phyloP scores from a whole-genome alignment of 2,888 invertebrate species.

The Odontocerum albicorne region DNA sequence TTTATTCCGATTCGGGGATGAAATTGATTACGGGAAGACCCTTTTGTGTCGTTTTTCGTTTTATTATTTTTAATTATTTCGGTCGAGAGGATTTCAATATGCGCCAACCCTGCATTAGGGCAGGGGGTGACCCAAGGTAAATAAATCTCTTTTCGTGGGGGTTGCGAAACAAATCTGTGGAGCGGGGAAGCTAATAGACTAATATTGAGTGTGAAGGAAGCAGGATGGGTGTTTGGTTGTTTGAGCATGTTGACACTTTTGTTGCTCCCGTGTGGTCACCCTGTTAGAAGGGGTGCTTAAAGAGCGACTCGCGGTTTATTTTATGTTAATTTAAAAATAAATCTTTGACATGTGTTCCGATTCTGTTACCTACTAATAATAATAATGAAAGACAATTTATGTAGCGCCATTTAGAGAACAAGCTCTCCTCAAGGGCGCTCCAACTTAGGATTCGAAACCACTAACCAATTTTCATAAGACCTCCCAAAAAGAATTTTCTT shows the following conservation, averaged over 20 bases:
- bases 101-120: constrained; percentile 9
- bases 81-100: constrained; percentile 8
- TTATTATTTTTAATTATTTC: constrained; percentile 26
- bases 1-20: constrained; percentile 16
- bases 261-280: constrained; percentile 34
- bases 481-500: too few species aligned
- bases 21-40: constrained; percentile 16
- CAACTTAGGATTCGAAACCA: too few species aligned
- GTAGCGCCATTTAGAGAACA: too few species aligned
- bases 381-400: too few species aligned
- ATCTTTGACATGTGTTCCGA: too few species aligned
- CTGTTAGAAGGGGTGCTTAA: too few species aligned
- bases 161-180: constrained; percentile 3
- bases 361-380: too few species aligned
- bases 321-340: too few species aligned
- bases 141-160: constrained; percentile 31
- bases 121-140: constrained; percentile 14
- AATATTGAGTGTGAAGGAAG: constrained; percentile 35
- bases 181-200: constrained; percentile 29
- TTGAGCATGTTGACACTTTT: constrained; percentile 31
- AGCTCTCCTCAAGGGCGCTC: too few species aligned
- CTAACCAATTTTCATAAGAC: too few species aligned
- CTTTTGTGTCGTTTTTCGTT: constrained; percentile 3
- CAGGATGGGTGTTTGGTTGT: constrained; percentile 30
- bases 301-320: too few species aligned